Percentiles rank a stretch among this genome's conserved stretches.
Evolutionary conservation across 2,797 vertebrate species (phyloP).

Genomic region (Megaceryle alcyon): DNA sequence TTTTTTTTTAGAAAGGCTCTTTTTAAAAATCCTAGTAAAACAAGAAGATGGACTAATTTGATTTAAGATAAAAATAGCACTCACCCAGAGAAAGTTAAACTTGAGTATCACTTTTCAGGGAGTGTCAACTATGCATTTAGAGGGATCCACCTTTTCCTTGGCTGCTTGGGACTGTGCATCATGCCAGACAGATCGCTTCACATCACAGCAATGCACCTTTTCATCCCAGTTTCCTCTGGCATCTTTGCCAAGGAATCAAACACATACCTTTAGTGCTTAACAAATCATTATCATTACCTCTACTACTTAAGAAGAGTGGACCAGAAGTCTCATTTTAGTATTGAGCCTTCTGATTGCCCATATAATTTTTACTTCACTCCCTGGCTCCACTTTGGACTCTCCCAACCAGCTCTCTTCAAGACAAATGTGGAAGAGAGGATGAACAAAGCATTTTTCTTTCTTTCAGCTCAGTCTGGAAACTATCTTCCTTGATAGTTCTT

Average conservation of each 20-base stretch:
- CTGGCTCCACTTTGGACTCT: background rate
- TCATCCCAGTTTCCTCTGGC: background rate
- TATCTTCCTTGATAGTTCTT: background rate
- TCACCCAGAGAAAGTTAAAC: background rate
- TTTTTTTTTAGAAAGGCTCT: background rate
- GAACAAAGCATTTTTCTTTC: background rate
- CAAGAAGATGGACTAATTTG: background rate
- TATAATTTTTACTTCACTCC: background rate
- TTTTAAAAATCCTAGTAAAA: background rate
- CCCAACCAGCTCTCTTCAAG: background rate
- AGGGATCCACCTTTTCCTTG: background rate
- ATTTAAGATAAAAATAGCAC: background rate
- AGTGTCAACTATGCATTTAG: background rate
- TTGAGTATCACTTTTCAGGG: background rate
- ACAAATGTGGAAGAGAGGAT: background rate
- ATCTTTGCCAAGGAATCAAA: background rate
- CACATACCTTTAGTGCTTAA: background rate
- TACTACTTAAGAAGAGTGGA: background rate
- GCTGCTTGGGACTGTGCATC: background rate
- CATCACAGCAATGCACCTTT: background rate
- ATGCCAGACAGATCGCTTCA: background rate
- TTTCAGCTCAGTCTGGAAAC: background rate
- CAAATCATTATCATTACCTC: background rate
- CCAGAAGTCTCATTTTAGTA: background rate
- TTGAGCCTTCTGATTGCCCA: background rate